phyloP scores from a whole-genome alignment of 1,140 invertebrate genomes.

The Portunus trituberculatus region DNA sequence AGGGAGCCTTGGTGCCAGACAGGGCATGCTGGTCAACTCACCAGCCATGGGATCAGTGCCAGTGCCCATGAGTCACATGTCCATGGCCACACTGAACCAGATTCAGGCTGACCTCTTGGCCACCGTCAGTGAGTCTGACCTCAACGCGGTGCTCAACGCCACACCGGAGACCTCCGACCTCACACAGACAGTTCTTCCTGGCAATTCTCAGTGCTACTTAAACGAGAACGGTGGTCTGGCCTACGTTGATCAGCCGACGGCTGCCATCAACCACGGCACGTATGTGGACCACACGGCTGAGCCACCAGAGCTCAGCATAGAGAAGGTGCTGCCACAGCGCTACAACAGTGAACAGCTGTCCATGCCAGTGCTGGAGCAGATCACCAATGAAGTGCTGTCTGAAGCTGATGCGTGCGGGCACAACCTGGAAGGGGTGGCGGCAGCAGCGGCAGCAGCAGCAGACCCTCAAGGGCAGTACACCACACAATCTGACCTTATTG shows the following conservation, averaged over 20 bases:
- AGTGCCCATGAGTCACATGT: slow-evolving; percentile 77
- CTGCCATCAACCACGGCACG: slow-evolving; percentile 63
- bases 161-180: slow-evolving; percentile 75
- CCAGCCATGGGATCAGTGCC: slow-evolving; percentile 75
- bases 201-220: slow-evolving; percentile 77
- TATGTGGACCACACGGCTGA: slow-evolving; percentile 63
- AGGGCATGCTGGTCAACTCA: slow-evolving; percentile 54
- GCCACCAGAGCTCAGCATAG: slow-evolving; percentile 72
- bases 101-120: slow-evolving; percentile 77
- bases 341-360: slow-evolving; percentile 77
- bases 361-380: slow-evolving; percentile 77
- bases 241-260: slow-evolving; percentile 62
- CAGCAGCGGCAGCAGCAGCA: slow-evolving; percentile 22
- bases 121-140: slow-evolving; percentile 77
- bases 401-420: slow-evolving; percentile 68
- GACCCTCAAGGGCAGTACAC: slow-evolving; percentile 68
- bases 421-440: slow-evolving; percentile 60
- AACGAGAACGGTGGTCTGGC: slow-evolving; percentile 67
- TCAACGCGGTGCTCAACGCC: slow-evolving; percentile 78
- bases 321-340: slow-evolving; percentile 68
- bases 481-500: slow-evolving; percentile 76
- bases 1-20: slow-evolving; percentile 42
- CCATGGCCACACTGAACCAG: slow-evolving; percentile 77
- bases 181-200: slow-evolving; percentile 73
- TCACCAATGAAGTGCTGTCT: slow-evolving; percentile 70